Base-by-base conservation (phyloP, 2,113 vertebrate genomes). In the Cynocephalus volans region DNA sequence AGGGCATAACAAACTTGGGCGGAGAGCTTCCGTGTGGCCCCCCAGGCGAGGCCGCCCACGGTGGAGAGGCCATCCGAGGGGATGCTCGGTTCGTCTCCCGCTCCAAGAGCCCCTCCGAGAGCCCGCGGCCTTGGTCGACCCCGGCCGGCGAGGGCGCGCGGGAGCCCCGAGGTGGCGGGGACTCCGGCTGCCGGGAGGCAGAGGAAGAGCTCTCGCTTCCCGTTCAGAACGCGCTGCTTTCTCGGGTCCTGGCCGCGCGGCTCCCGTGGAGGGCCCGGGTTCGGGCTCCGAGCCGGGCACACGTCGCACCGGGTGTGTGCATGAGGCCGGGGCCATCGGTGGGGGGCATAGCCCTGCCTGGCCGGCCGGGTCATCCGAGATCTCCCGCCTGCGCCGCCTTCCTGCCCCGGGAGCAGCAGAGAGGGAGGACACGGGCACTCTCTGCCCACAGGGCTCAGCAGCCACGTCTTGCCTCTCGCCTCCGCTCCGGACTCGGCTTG, bases 21-120 rank as follows among this genome's bases (percentile, higher is more conserved):
- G 93, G 96, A 92, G 98, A 97, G 97, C 95, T 97, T 97, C 98
- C 98, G 95, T 96, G 96, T 93, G 97, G 95, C 95, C 97, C 97
- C 97, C 84, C 48, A 73, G 97, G 92, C 94, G 86, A 96, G 97
- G 97, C 97, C 96, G 96, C 97, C 97, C 95, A 95, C 89, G 28
- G 96, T 75, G 98, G 92, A 11, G 92, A 96, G 95, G 95, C 97
- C 83, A 17, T 80, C 82, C 3, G 83, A 96, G 75, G 97, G 89
- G 77, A 95, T 93, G 97, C 73, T 62, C 11, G 41, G 77, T 24
- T 91, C 23, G 56, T 60, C 48, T 92, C 50, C 45, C 4, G 86
- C 81, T 82, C 82, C 79, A 8, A 28, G 88, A 92, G 41, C 72
- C 67, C 73, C 72, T 62, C 58, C 75, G 11, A 48, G 90, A 81